These are phyloP conservation scores for Laspeyria flexula DNA, from an alignment of 2,888 invertebrate genomes.

Conservation along the genomic window DNA sequence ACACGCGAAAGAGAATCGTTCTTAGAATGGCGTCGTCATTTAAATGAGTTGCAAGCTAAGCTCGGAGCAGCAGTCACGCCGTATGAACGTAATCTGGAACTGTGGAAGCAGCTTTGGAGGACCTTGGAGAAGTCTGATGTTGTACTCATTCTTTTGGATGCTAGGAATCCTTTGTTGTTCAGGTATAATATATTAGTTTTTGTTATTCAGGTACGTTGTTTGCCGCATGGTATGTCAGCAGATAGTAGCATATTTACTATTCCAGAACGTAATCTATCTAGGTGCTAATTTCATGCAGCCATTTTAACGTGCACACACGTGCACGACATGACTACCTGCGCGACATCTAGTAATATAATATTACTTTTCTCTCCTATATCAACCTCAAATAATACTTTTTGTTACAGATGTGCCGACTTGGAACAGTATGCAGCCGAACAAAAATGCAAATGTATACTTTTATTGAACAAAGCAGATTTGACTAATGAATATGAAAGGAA, in stretches of 20 bases:
- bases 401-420: conserved; percentile 94
- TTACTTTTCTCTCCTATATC: too few relatives aligned
- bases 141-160: conserved; percentile 97
- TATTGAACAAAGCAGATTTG: conserved; percentile 98
- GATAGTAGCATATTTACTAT: too few relatives aligned
- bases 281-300: too few relatives aligned
- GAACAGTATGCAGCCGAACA: conserved; percentile 86
- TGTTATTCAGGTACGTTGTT: not conserved
- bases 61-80: conserved; percentile 96
- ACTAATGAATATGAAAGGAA: conserved; percentile 92
- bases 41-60: conserved; percentile 91
- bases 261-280: too few relatives aligned
- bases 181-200: conserved; percentile 55
- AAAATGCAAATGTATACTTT: conserved; percentile 89
- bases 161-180: conserved; percentile 97
- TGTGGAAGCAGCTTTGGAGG: conserved; percentile 99
- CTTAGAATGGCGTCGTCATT: conserved; percentile 94
- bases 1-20: conserved; percentile 93
- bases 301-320: too few relatives aligned
- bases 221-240: too few relatives aligned
- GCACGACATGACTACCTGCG: too few relatives aligned
- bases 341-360: too few relatives aligned
- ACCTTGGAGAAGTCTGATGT: conserved; percentile 98
- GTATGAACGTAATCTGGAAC: conserved; percentile 98
- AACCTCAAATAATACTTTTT: not conserved